Conservation (phyloP, 2,888 invertebrate species). For the Ditula angustiorana region DNA sequence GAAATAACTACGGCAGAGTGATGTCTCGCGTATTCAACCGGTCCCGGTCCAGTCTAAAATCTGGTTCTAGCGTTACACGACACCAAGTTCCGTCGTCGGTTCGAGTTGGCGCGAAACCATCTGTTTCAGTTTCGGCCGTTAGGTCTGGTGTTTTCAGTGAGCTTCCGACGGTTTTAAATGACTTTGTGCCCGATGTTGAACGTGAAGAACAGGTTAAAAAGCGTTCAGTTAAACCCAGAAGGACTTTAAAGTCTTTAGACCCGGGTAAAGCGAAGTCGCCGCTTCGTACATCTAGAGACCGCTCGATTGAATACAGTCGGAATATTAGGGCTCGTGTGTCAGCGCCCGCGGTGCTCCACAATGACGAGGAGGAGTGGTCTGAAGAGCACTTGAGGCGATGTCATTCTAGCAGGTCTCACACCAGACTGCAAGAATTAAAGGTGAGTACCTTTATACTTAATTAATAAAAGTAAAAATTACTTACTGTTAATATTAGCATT, state of each 20-base stretch:
- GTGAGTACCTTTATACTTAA: too few relatives aligned
- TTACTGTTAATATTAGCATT: too few relatives aligned
- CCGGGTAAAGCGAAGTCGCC: constrained; percentile 57
- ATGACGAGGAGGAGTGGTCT: constrained; percentile 57
- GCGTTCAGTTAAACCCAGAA: constrained; percentile 68
- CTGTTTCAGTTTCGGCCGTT: constrained; percentile 65
- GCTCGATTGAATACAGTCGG: constrained; percentile 46
- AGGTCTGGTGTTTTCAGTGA: constrained; percentile 65
- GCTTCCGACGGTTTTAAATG: constrained; percentile 70
- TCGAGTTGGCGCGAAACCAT: constrained; percentile 70
- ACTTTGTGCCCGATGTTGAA: constrained; percentile 59
- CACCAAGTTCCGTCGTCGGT: constrained; percentile 63
- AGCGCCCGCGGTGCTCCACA: constrained; percentile 57
- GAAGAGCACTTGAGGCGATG: constrained; percentile 61
- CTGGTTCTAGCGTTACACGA: constrained; percentile 64
- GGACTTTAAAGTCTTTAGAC: constrained; percentile 70
- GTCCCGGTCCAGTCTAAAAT: constrained; percentile 55
- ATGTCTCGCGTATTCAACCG: constrained; percentile 70
- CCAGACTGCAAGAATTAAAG: constrained; percentile 70
- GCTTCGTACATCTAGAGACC: constrained; percentile 49
- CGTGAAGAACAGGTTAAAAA: constrained; percentile 54
- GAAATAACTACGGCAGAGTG: constrained; percentile 67
- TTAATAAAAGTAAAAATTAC: too few relatives aligned
- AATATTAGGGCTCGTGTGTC: constrained; percentile 56
- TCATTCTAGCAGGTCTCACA: constrained; percentile 68